phyloP scores from a whole-genome alignment of 2,888 invertebrate genomes.

The Noctua fimbriata region DNA sequence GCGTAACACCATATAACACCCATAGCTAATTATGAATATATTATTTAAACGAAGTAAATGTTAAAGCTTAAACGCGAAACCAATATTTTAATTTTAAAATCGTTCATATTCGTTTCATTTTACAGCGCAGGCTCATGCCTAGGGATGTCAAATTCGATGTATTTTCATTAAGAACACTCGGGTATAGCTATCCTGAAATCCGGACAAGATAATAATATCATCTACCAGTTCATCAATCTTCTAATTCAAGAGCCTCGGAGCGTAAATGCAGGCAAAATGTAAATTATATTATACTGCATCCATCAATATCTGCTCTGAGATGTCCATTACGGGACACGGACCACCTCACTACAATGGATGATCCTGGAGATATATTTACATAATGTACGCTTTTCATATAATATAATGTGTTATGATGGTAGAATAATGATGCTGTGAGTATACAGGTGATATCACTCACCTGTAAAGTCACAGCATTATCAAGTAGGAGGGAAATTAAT shows the following conservation, averaged over 20 bases:
- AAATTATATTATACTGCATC: constrained; percentile 57
- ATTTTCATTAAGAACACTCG: neutral
- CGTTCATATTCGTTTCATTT: too few relatives aligned
- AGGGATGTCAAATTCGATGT: neutral
- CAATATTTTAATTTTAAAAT: neutral
- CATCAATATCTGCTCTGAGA: constrained; percentile 47
- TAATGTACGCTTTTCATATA: constrained; percentile 45
- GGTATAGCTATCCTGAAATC: neutral
- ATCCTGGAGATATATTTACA: constrained; percentile 42
- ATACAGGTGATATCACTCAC: constrained; percentile 36
- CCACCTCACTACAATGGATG: constrained; percentile 33
- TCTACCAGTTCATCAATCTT: constrained; percentile 37
- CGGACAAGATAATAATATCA: neutral
- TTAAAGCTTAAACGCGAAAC: neutral
- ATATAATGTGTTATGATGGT: constrained; percentile 3
- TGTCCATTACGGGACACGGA: constrained; percentile 39
- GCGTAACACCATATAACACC: too few relatives aligned
- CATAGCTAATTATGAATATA: too few relatives aligned
- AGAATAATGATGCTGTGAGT: constrained; percentile 22
- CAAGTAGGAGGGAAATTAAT: neutral
- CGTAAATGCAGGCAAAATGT: constrained; percentile 53
- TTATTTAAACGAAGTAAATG: too few relatives aligned
- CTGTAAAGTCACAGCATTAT: too few relatives aligned
- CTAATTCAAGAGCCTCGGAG: constrained; percentile 32
- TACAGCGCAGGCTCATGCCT: neutral